Evolutionary conservation across 2,888 invertebrate species (phyloP), one percentile per base, ranked within the genome.

Genomic region (Andrena haemorrhoa): DNA sequence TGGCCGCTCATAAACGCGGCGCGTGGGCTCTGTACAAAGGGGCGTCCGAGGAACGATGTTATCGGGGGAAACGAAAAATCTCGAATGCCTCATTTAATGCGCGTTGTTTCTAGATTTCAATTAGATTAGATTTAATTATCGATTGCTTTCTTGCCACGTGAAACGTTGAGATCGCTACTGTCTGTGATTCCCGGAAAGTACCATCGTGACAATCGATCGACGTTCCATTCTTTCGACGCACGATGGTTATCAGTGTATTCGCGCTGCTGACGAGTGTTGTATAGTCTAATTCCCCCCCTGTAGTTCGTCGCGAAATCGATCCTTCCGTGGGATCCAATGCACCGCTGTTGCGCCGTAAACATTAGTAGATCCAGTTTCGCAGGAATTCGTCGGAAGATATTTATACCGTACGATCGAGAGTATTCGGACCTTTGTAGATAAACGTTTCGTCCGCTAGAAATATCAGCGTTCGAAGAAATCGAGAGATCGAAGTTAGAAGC

Each of bases 121-220:
- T 5, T 35, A 35, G 49, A 35, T 26, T 63, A 51, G 20, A 60
- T 58, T 60, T 47, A 66, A 51, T 23, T 33, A 12, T n/a, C 33
- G 53, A 56, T 70, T 65, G 61, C n/a, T 70, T 53, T 56, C 26
- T 60, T 74, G 35, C 8, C 58, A 31, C 49, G 75, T 16, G 68
- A 68, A 71, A 80, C 66, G 66, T 75, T 69, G 81, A 56, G 23
- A 81, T 56, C 58, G 75, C 35, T 79, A 69, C 69, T 75, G 83
- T 83, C 83, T 75, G 83, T 79, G 83, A 83, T 83, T 77, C 75
- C 68, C 58, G 83, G 83, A 70, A 75, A 79, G 72, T 79, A 70
- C 75, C 69, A 78, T 41, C 23, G 29, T 23, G 5, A 51, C 63
- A 16, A 72, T 72, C 74, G 74, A 58, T 74, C 61, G 16, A 26